These are phyloP conservation scores for Haplochromis vanheusdeni DNA, from an alignment of 2,113 vertebrate genomes.

Conservation along the genomic window DNA sequence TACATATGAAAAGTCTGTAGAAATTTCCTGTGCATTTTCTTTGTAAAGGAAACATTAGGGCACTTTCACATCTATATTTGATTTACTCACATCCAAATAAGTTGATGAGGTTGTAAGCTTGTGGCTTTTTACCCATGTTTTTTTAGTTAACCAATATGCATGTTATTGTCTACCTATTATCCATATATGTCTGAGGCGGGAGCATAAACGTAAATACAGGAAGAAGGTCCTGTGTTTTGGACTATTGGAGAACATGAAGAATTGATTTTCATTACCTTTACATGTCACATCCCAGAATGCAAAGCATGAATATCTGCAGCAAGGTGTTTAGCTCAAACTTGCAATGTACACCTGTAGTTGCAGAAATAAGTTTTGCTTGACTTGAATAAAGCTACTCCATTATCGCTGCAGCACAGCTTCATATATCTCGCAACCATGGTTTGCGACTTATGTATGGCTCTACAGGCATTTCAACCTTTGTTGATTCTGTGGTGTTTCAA, in stretches of 20 bases:
- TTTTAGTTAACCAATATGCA: neutral
- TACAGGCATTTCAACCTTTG: neutral
- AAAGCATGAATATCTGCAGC: neutral
- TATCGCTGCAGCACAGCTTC: neutral
- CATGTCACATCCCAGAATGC: neutral
- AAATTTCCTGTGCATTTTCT: neutral
- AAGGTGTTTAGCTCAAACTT: neutral
- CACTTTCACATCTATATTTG: neutral
- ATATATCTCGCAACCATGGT: neutral
- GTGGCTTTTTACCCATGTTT: neutral
- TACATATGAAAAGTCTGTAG: neutral
- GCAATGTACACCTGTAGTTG: neutral
- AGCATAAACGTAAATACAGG: neutral
- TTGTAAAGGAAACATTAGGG: neutral
- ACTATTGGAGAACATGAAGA: neutral
- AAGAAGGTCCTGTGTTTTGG: neutral
- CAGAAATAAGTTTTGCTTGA: neutral
- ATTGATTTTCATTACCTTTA: neutral
- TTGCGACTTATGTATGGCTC: neutral
- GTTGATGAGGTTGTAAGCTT: neutral
- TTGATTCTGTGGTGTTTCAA: neutral
- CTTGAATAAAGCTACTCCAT: neutral
- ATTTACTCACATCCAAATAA: neutral
- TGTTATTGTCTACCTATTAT: neutral
- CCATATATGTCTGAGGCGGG: neutral